Base-by-base conservation (phyloP, 64 coral and sea anemone genomes). In the Acropora tenuis region DNA sequence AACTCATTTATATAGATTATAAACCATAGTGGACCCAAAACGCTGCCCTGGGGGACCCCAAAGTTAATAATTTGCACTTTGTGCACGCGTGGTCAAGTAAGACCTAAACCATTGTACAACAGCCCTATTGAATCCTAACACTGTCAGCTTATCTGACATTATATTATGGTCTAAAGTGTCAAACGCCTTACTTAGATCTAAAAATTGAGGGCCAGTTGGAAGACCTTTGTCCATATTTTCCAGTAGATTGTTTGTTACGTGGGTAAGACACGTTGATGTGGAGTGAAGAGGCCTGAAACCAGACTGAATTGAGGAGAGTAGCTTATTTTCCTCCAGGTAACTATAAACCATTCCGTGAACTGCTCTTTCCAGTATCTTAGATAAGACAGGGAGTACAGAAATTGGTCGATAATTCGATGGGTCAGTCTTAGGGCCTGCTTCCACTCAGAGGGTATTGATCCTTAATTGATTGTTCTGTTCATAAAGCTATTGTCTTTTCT, bases 171-270 rank as follows among this genome's bases (percentile, higher is more conserved):
- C 86, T 30, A 30, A 30, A 30, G 30, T 30, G 30, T 30, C 30
- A 30, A 30, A 30, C 30, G 30, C 30, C 30, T 88, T 88, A 73
- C 42, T 73, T 49, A 88, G 68, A 50, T 88, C 86, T 49, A 76
- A 88, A 75, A 88, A 88, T 13, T 49, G 43, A 67, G 76, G 50
- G 15, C 86, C 69, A 53, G 86, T 88, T 86, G 61, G 18, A 86
- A 30, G 30, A 30, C 30, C 30, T 30, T 30, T 30, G 30, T 30
- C 30, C 30, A 30, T 86, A 40, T 88, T 88, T 7, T 88, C 20
- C 10, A 75, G 30, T 16, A 88, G 8, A 47, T 16, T 74, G 86
- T 88, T 88, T 49, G 86, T 88, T 18, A 73, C 57, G 20, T 88
- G 65, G 18, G 57, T 76, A 16, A 88, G 69, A 45, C 63, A 46